Evolutionary conservation across 2,113 vertebrate species (phyloP), one percentile per base, ranked within the genome.

Genomic region (Merops nubicus): DNA sequence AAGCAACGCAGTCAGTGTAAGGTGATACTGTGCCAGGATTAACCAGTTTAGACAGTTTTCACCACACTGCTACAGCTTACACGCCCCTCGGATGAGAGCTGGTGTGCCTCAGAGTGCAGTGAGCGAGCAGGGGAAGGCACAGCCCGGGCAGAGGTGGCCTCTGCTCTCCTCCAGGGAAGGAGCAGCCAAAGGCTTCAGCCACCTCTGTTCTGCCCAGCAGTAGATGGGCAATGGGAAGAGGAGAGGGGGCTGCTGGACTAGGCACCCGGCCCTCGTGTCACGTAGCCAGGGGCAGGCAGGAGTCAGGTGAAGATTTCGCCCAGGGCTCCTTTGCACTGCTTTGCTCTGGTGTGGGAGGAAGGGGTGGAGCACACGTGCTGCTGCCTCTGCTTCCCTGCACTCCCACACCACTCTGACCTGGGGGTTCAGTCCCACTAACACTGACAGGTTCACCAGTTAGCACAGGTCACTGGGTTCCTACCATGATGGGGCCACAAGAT

Each of bases 121-220:
- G 18, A 75, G 60, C 0, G 0, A 85, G 38, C 19, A 94, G 59
- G n/a, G 76, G 62, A 54, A 83, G 4, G 6, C 53, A 77, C 76
- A 80, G 25, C 54, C 64, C 48, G 28, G 51, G 45, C 23, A 91
- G 28, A 69, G 25, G n/a, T 85, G 57, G 36, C 36, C 36, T 83
- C 68, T 25, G 5, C 53, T 59, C 65, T 50, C 56, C 40, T 28
- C 70, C 86, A 84, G 54, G 59, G 43, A 84, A n/a, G 36, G 14
- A 83, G 50, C 50, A 67, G 31, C 36, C 79, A 88, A 85, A 93
- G n/a, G 38, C 31, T 95, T 74, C 63, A 77, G 67, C 36, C 34
- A 91, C 42, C 64, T 45, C 25, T 67, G 64, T 42, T 72, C 31
- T 76, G 65, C 28, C 53, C 34, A 86, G 59, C 8, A 86, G 72